Percentiles rank a stretch among this genome's conserved stretches.
Conservation (phyloP, 2,113 vertebrate species). For the Cromileptes altivelis region DNA sequence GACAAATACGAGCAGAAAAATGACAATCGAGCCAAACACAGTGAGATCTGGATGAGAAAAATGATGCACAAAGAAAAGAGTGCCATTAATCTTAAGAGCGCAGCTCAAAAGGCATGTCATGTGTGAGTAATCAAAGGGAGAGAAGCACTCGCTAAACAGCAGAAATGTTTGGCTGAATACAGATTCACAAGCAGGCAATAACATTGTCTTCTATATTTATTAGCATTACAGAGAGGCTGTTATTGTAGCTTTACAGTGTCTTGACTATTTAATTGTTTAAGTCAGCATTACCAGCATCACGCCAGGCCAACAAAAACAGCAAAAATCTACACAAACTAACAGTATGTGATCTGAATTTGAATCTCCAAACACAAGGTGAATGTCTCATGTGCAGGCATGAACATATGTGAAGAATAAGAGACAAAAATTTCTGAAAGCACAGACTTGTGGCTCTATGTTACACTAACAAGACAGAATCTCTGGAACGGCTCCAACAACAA, state of each 20-base stretch:
- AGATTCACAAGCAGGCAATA: conserved; percentile 20
- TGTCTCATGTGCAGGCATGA: conserved; percentile 31
- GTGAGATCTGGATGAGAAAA: conserved; percentile 33
- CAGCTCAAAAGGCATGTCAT: conserved; percentile 37
- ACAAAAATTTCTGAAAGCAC: conserved; percentile 44
- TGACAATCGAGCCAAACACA: conserved; percentile 59
- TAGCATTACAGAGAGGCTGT: conserved; percentile 16
- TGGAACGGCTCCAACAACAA: conserved; percentile 40
- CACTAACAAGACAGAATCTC: not conserved
- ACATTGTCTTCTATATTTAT: not conserved
- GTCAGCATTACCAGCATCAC: conserved; percentile 23
- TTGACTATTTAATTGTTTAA: conserved; percentile 37
- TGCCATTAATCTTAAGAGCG: conserved; percentile 27
- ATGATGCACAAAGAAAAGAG: conserved; percentile 29
- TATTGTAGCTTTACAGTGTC: conserved; percentile 35
- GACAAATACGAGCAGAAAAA: conserved; percentile 59
- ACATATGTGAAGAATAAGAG: conserved; percentile 43
- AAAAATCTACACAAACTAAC: conserved; percentile 27
- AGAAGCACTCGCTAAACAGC: conserved; percentile 8
- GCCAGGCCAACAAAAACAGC: conserved; percentile 43
- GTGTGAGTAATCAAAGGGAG: conserved; percentile 30
- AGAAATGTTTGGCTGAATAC: conserved; percentile 25
- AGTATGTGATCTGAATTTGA: conserved; percentile 46
- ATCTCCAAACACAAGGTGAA: conserved; percentile 28
- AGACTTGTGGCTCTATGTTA: conserved; percentile 24